Base-by-base conservation (phyloP, 2,113 vertebrate species). In the Sorex araneus region DNA sequence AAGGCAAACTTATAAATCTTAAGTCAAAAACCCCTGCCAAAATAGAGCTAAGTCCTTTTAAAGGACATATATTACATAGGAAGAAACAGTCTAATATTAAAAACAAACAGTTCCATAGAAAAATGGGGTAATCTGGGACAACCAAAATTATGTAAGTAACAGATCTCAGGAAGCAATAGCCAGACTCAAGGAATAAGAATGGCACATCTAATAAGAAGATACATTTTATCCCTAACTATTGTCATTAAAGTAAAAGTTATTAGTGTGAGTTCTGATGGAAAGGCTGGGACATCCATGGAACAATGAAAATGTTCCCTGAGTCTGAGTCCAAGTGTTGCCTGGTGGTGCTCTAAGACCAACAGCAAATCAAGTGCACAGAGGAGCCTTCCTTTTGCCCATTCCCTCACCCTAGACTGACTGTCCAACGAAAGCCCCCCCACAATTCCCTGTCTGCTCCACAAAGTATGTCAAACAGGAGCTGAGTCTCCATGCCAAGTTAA, bases 291-390 rank as follows among this genome's bases (percentile, higher is more conserved):
- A 93, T 90, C 73, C 19, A 21, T 0, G 0, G 91, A 85, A 93
- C 74, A 93, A 90, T 77, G 77, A 87, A 89, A 97, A 81, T n/a
- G 89, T 91, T 93, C 95, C 93, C 91, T 78, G 79, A 12, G 74
- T 75, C 82, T 91, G 71, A 66, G 34, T 47, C 6, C 47, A 50
- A 50, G 6, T 50, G 47, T 50, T 50, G 1, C 0, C 71, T 97
- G 98, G 97, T 97, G 89, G 34, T 7, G 57, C 45, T 98, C 97
- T 97, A 63, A 0, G 34, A 76, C 94, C 80, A 96, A 87, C 97
- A 96, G 93, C 95, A 97, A 97, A 98, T 97, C 97, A 98, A 95
- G 94, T 96, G 95, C 97, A 93, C 93, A 97, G 97, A 97, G 40
- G 3, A 97, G 97, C 97, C 87, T 95, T 43, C 94, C 70, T 88